These are phyloP conservation scores for Catocala nupta DNA, from an alignment of 2,888 invertebrate species.

Conservation along the genomic window DNA sequence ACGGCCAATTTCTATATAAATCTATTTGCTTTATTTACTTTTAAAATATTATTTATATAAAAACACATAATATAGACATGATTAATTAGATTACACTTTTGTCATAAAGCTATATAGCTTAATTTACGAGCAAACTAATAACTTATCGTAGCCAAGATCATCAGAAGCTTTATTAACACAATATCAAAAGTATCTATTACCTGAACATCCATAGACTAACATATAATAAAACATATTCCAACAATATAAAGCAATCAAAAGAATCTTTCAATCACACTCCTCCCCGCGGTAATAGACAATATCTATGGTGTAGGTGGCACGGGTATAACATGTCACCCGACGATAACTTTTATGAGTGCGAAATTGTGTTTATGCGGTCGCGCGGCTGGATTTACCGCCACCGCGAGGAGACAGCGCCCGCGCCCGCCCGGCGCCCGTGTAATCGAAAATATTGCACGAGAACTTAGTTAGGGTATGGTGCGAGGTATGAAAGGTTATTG, in stretches of 20 bases:
- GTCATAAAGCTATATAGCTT: too few relatives aligned
- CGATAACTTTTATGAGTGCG: slow-evolving; percentile 86
- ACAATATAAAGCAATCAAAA: slow-evolving; percentile 41
- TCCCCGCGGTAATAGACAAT: slow-evolving; percentile 63
- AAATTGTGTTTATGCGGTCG: slow-evolving; percentile 84
- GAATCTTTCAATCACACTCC: slow-evolving; percentile 30
- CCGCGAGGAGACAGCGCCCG: slow-evolving; percentile 42
- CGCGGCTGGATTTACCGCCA: slow-evolving; percentile 77
- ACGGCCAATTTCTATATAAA: too few relatives aligned
- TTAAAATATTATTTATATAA: too few relatives aligned
- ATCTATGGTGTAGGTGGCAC: slow-evolving; percentile 40
- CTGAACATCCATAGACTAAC: not conserved
- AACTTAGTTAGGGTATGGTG: slow-evolving; percentile 68
- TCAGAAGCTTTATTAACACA: too few relatives aligned
- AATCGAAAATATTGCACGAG: slow-evolving; percentile 82
- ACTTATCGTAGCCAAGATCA: too few relatives aligned
- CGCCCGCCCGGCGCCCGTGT: slow-evolving; percentile 54
- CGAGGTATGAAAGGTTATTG: slow-evolving; percentile 37
- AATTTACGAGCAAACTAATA: too few relatives aligned
- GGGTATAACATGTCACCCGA: slow-evolving; percentile 49
- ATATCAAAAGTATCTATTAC: too few relatives aligned
- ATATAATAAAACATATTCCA: not conserved
- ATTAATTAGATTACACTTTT: too few relatives aligned
- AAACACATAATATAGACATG: too few relatives aligned
- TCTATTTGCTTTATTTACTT: too few relatives aligned